phyloP scores from a whole-genome alignment of 2,113 vertebrate genomes.

The Indicator indicator region DNA sequence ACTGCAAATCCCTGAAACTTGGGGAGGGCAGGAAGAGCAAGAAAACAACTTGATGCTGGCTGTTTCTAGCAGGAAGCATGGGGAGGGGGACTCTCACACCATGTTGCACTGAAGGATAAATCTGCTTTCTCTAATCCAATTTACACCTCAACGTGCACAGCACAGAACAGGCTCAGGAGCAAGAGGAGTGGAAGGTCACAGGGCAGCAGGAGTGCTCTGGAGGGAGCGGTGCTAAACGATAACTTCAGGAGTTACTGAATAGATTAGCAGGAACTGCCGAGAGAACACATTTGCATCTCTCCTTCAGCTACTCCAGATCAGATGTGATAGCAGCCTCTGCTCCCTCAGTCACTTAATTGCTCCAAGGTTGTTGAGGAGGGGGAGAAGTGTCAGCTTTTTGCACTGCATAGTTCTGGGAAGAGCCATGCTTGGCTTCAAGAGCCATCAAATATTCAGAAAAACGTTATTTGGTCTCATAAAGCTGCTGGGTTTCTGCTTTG shows the following conservation, averaged over 20 bases:
- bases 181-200: constrained; percentile 2
- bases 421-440: neutral
- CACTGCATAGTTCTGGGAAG: constrained; percentile 4
- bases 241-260: constrained; percentile 32
- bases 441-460: neutral
- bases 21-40: neutral
- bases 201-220: neutral
- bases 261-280: constrained; percentile 1
- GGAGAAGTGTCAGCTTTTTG: neutral
- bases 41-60: neutral
- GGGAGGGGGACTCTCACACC: neutral
- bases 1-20: neutral
- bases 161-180: neutral
- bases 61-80: rapidly evolving
- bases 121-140: constrained; percentile 40
- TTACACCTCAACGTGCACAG: neutral
- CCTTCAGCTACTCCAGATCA: constrained; percentile 18
- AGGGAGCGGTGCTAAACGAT: neutral
- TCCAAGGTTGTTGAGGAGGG: neutral
- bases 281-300: constrained; percentile 53
- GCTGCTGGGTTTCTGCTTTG: neutral
- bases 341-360: constrained; percentile 25
- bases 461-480: neutral
- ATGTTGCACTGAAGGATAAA: neutral
- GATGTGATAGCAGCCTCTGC: constrained; percentile 56